Base-by-base conservation (phyloP, 2,113 vertebrate genomes). In the Paradoxurus hermaphroditus region DNA sequence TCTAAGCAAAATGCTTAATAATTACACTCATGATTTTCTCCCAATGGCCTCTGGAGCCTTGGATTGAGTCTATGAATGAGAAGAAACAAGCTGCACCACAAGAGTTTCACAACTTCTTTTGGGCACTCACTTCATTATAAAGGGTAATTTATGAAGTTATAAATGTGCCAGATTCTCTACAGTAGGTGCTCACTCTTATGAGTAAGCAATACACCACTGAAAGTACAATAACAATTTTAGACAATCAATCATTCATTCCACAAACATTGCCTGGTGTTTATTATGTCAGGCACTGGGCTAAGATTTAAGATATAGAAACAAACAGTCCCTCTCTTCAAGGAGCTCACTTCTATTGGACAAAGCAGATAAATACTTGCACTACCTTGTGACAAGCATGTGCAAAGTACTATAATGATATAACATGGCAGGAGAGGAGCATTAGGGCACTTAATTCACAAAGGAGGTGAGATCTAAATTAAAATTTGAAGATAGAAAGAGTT, bases 41-140 rank as follows among this genome's bases (percentile, higher is more conserved):
- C 68, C 73, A 91, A 2, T 34, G 65, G n/a, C 39, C 34, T 81
- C 56, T 87, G 68, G 36, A 87, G 77, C 67, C 18, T 51, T 93
- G 67, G 56, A 36, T 81, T 68, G 53, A 86, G 36, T 96, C 56
- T 95, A 51, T 46, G 41, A 97, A 82, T 94, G 89, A 91, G 44
- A 70, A 96, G 83, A 62, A 96, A 92, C 83, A 95, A 62, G 27
- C 15, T 63, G 68, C 8, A 23, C 79, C 85, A 75, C 36, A 83
- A n/a, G 27, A 85, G n/a, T 96, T 97, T 96, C 77, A 88, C 78
- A 98, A 95, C 49, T 56, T 89, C 68, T 95, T 91, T 96, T 1
- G 6, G 39, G 65, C 25, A 79, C 59, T 79, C 67, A 82, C 59
- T 91, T 79, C 79, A 90, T 82, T 73, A 83, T 59, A 95, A 82